These are phyloP conservation scores for Rhogogaster chlorosoma DNA, from an alignment of 2,888 invertebrate species.

Conservation along the genomic window DNA sequence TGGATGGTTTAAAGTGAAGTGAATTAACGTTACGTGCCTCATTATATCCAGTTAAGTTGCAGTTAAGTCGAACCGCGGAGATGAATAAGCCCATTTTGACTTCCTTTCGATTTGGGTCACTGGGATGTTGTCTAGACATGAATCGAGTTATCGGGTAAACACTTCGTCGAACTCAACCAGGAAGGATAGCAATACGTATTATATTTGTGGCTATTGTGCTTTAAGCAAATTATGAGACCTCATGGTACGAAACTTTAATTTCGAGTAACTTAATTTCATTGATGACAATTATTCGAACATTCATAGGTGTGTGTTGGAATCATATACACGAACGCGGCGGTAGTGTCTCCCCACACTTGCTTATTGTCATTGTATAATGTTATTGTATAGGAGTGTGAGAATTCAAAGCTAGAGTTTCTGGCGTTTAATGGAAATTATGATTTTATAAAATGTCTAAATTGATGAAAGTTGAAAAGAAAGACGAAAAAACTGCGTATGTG, in stretches of 20 bases:
- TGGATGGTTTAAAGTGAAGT: conserved; percentile 57
- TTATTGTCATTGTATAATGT: neutral
- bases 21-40: conserved; percentile 65
- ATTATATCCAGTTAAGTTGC: conserved; percentile 60
- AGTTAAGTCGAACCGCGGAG: conserved; percentile 43
- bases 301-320: neutral
- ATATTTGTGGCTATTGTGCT: neutral
- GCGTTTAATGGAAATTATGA: neutral
- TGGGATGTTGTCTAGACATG: conserved; percentile 18
- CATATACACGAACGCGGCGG: neutral
- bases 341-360: neutral
- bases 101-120: conserved; percentile 35
- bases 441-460: neutral
- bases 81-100: conserved; percentile 1
- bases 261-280: neutral
- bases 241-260: neutral
- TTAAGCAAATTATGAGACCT: neutral
- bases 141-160: conserved; percentile 12
- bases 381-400: neutral
- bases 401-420: neutral
- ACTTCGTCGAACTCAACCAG: neutral
- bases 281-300: neutral
- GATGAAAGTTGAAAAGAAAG: neutral
- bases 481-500: neutral
- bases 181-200: neutral